A percentile compares a stretch with the other conserved stretches of the same genome.
phyloP scores from a whole-genome alignment of 2,113 vertebrate species.

The Microtus montanus region DNA sequence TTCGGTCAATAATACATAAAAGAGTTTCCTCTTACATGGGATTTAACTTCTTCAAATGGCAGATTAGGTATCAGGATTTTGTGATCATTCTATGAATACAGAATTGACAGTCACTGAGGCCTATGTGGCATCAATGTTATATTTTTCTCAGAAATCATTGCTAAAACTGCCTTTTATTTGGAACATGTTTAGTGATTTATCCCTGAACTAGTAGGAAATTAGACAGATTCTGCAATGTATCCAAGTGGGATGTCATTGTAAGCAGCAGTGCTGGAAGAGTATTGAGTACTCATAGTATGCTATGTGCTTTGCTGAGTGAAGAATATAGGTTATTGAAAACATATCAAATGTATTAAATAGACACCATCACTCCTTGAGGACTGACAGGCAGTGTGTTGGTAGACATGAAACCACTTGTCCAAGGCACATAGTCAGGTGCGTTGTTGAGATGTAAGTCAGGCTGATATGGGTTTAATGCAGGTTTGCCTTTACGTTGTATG shows the following conservation, averaged over 20 bases:
- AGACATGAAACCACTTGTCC: slow-evolving; percentile 61
- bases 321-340: slow-evolving; percentile 36
- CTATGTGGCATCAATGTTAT: neutral
- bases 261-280: slow-evolving; percentile 28
- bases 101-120: neutral
- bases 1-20: slow-evolving; percentile 35
- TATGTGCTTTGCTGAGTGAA: neutral
- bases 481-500: neutral
- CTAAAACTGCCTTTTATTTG: slow-evolving; percentile 54
- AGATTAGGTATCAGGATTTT: slow-evolving; percentile 44
- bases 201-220: slow-evolving; percentile 64
- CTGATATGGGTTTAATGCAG: slow-evolving; percentile 45
- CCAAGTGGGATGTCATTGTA: slow-evolving; percentile 48
- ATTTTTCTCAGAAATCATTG: slow-evolving; percentile 20
- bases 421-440: slow-evolving; percentile 38
- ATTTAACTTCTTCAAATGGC: slow-evolving; percentile 38
- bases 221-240: slow-evolving; percentile 67
- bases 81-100: slow-evolving; percentile 30
- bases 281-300: slow-evolving; percentile 13
- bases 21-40: slow-evolving; percentile 34
- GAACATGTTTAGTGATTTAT: slow-evolving; percentile 63
- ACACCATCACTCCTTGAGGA: neutral
- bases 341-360: neutral
- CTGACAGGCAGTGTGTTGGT: neutral
- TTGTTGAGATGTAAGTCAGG: slow-evolving; percentile 56